Conservation (phyloP, 2,113 vertebrate species). For the Phycodurus eques region DNA sequence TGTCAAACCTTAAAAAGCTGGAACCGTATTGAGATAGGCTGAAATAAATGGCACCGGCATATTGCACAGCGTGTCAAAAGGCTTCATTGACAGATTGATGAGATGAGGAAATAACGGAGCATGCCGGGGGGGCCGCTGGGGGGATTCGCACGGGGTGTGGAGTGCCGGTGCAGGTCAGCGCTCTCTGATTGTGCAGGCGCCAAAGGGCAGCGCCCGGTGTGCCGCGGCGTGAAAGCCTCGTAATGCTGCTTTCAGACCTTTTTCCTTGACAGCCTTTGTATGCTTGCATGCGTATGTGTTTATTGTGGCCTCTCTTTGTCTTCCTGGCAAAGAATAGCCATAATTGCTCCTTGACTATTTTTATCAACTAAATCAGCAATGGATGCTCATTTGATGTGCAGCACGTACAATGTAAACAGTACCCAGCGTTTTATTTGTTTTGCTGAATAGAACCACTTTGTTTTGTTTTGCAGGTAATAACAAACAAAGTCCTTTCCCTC, state of each 20-base stretch:
- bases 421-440: too few species aligned
- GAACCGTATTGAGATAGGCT: slow-evolving; percentile 82
- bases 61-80: slow-evolving; percentile 88
- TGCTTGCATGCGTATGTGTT: slow-evolving; percentile 45
- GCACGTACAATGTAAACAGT: too few species aligned
- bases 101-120: slow-evolving; percentile 86
- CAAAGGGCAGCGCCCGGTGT: slow-evolving; percentile 82
- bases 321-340: neutral
- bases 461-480: too few species aligned
- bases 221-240: slow-evolving; percentile 67
- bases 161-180: slow-evolving; percentile 80
- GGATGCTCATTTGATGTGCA: too few species aligned
- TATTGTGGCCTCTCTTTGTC: slow-evolving; percentile 22
- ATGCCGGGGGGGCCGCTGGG: slow-evolving; percentile 54
- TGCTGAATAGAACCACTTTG: too few species aligned
- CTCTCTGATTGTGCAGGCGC: slow-evolving; percentile 85
- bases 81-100: slow-evolving; percentile 93
- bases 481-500: too few species aligned
- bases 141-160: slow-evolving; percentile 66
- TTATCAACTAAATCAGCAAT: neutral
- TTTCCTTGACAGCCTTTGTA: slow-evolving; percentile 50
- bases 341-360: neutral
- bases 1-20: slow-evolving; percentile 81
- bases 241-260: slow-evolving; percentile 63
- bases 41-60: slow-evolving; percentile 78